Conservation (phyloP, 2,113 vertebrate species). For the Corythoichthys intestinalis region DNA sequence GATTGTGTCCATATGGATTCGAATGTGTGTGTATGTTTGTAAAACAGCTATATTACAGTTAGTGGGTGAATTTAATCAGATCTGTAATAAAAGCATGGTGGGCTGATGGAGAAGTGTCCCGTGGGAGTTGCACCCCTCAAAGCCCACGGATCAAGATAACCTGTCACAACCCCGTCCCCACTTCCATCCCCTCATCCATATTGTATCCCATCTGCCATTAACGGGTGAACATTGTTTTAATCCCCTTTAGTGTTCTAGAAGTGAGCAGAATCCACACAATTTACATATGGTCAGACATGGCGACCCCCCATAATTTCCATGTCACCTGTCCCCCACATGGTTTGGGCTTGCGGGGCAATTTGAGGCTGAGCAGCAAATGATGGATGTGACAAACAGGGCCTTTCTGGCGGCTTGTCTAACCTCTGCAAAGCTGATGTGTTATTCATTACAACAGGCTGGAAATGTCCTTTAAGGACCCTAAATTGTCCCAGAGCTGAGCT, state of each 20-base stretch:
- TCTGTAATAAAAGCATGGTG: conserved; percentile 48
- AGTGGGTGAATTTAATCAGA: conserved; percentile 56
- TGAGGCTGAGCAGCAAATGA: conserved; percentile 37
- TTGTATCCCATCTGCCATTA: background rate
- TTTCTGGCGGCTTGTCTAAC: conserved; percentile 32
- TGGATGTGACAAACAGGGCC: conserved; percentile 53
- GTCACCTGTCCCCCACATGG: conserved; percentile 7
- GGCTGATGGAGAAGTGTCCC: conserved; percentile 49
- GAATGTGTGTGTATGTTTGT: conserved; percentile 18
- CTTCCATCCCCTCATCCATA: background rate
- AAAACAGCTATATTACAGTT: conserved; percentile 40
- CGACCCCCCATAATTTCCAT: background rate
- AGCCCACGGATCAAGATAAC: conserved; percentile 34
- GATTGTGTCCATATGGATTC: conserved; percentile 40
- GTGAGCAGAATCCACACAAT: background rate
- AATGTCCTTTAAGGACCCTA: conserved; percentile 60
- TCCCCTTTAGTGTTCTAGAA: background rate
- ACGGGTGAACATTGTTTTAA: background rate
- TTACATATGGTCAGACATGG: background rate
- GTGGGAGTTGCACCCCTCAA: conserved; percentile 50
- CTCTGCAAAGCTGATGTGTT: conserved; percentile 51
- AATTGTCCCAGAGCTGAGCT: conserved; percentile 46
- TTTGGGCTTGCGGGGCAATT: background rate
- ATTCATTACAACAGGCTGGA: conserved; percentile 56
- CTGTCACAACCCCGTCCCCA: conserved; percentile 16